Base-by-base conservation (phyloP, 2,888 invertebrate genomes). In the Taenaris catops region DNA sequence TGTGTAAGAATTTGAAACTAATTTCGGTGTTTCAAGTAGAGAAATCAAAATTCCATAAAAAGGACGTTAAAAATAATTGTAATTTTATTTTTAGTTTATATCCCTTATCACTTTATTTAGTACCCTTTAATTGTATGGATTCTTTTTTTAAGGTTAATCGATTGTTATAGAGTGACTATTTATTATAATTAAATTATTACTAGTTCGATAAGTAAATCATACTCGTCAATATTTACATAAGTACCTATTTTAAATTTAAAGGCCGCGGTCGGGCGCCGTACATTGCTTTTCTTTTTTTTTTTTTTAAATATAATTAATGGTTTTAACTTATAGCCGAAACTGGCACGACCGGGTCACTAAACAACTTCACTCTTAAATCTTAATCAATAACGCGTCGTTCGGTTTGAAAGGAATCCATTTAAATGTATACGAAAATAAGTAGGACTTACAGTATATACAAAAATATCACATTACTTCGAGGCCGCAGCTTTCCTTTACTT, bases 381-480 rank as follows among this genome's bases (percentile, higher is more conserved):
- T 17, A 17, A 19, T 3, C 19, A 7, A 7, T 62, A 68, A 72
- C 69, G 71, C 68, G 71, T 69, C 75, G 63, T 71, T 73, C 74
- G 64, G 70, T 75, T 71, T 62, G 58, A 81, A 83, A 80, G 67
- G 65, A 83, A 79, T 72, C 78, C 75, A 78, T 83, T 83, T 81
- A 84, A 84, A 86, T 81, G 80, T 86, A 68, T 84, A 84, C 70
- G 86, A 86, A 86, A 86, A 86, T 84, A 84, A 86, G 71, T 81
- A 71, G 75, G 80, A 81, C 86, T 86, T 83, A 86, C 81, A 83
- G 78, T 46, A 84, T 86, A 81, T 86, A 86, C 86, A 86, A 84
- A 86, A 84, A 86, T 86, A 86, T 86, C 86, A 86, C 86, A 86
- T 80, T 80, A 84, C 79, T 81, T 84, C 81, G 84, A 86, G 86